Evolutionary conservation across 2,113 vertebrate species (phyloP).

Genomic region (Tupaia tana): DNA sequence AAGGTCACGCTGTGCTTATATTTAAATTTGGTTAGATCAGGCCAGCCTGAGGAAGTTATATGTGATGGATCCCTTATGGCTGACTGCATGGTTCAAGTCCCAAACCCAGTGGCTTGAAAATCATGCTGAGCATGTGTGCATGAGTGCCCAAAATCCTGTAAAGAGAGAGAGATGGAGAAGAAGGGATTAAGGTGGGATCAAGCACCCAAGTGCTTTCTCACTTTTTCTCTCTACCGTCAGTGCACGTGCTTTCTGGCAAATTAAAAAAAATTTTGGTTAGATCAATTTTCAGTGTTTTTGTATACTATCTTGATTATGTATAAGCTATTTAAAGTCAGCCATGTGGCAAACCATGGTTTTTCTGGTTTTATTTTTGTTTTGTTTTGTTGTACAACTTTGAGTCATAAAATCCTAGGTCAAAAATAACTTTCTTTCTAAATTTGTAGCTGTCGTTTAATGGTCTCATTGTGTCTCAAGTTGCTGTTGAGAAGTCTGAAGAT

Average conservation of each 20-base stretch:
- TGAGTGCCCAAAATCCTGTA: too few relatives aligned
- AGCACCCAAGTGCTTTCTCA: too few relatives aligned
- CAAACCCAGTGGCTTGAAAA: too few relatives aligned
- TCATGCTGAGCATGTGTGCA: too few relatives aligned
- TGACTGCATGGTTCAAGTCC: too few relatives aligned
- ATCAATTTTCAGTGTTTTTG: not conserved
- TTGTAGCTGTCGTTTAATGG: not conserved
- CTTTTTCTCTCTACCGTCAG: too few relatives aligned
- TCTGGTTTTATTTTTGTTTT: not conserved
- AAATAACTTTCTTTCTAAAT: not conserved
- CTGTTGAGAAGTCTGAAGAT: not conserved
- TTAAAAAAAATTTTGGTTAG: not conserved
- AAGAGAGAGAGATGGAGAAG: too few relatives aligned
- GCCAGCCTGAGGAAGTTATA: too few relatives aligned
- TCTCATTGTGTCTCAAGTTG: not conserved
- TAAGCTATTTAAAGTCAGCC: not conserved
- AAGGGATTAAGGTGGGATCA: too few relatives aligned
- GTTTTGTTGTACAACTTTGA: not conserved
- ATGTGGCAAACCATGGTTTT: not conserved
- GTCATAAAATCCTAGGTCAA: not conserved
- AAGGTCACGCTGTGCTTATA: not conserved
- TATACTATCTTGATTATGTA: not conserved
- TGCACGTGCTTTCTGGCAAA: too few relatives aligned
- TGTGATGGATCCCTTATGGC: too few relatives aligned
- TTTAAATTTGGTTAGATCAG: not conserved